Percentiles rank a stretch among this genome's conserved stretches.
Evolutionary conservation across 2,888 invertebrate genomes (phyloP).

Genomic region (Bellardia pandia): DNA sequence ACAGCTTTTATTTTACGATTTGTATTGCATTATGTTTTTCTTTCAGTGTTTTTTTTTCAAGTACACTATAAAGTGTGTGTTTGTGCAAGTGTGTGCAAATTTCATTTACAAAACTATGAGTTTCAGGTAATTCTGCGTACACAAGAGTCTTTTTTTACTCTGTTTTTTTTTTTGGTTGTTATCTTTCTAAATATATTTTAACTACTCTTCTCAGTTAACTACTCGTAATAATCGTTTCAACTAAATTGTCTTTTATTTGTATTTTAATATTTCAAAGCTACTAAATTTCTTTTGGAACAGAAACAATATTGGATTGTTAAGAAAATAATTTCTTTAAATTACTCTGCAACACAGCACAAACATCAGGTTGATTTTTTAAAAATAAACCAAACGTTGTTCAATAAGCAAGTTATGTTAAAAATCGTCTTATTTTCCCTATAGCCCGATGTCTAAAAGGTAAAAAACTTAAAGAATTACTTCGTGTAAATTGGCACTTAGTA

Average conservation of each 20-base stretch:
- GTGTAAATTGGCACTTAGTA: too few relatives aligned
- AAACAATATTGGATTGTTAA: background rate
- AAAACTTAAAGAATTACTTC: too few relatives aligned
- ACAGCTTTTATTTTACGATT: too few relatives aligned
- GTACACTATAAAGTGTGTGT: background rate
- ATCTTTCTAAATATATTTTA: constrained; percentile 1
- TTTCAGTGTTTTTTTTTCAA: background rate
- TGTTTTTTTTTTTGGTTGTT: background rate
- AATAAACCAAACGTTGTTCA: too few relatives aligned
- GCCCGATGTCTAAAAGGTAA: too few relatives aligned
- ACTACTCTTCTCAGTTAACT: constrained; percentile 12
- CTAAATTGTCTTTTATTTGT: constrained; percentile 6
- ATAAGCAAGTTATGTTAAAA: too few relatives aligned
- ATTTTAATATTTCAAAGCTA: background rate
- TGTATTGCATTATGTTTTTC: background rate
- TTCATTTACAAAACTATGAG: background rate
- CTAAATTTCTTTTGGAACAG: background rate
- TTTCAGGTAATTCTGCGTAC: constrained; percentile 36
- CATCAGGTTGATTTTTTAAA: too few relatives aligned
- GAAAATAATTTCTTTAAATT: background rate
- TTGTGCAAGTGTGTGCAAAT: background rate
- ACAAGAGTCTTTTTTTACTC: constrained; percentile 1
- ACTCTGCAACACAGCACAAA: too few relatives aligned
- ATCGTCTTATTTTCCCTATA: too few relatives aligned
- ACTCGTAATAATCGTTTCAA: constrained; percentile 39